phyloP scores from a whole-genome alignment of 2,113 vertebrate genomes.

The Aegotheles bennettii region DNA sequence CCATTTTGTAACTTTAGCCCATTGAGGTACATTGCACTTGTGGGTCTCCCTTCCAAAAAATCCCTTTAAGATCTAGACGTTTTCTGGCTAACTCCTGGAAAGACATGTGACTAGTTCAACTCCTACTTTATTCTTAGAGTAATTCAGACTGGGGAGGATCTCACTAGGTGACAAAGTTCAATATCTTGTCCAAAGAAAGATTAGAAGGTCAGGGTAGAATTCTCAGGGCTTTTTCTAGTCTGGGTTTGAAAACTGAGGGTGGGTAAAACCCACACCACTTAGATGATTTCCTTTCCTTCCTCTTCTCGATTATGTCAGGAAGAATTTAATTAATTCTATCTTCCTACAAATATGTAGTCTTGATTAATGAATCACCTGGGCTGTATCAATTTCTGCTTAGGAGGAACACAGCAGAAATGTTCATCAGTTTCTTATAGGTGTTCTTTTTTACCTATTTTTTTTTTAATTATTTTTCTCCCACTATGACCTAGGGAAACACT shows the following conservation, averaged over 20 bases:
- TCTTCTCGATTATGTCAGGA: background rate
- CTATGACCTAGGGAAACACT: background rate
- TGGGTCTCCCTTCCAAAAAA: no score
- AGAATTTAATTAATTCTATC: background rate
- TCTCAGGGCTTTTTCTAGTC: background rate
- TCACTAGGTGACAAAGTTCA: background rate
- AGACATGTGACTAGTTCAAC: background rate
- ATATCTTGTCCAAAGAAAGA: background rate
- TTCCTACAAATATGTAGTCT: background rate
- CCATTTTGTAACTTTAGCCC: background rate
- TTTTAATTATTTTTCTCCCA: fast-evolving
- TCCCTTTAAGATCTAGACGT: no score
- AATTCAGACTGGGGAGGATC: background rate
- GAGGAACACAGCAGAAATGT: background rate
- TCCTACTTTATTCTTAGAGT: background rate
- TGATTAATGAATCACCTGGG: background rate
- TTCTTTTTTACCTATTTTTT: no score
- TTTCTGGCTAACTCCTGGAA: no score
- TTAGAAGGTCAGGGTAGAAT: background rate
- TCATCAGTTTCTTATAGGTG: background rate
- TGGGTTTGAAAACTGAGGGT: background rate
- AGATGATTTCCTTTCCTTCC: background rate
- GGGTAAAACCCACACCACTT: background rate
- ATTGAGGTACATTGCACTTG: no score
- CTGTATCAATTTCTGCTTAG: background rate